These are phyloP conservation scores for Taxidea taxus DNA, from an alignment of 2,113 vertebrate species.

Conservation along the genomic window DNA sequence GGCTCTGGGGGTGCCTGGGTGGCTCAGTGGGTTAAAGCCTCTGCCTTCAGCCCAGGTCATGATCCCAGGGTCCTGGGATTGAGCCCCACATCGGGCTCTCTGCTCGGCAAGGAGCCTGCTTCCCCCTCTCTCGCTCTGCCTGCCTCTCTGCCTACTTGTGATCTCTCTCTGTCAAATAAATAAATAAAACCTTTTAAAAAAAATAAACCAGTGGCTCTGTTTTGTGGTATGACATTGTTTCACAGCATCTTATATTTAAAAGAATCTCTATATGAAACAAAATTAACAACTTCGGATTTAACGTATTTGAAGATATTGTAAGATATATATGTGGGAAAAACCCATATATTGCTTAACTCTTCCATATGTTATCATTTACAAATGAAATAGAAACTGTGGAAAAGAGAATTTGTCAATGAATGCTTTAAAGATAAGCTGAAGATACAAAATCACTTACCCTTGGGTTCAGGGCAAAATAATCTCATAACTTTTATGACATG, in stretches of 20 bases:
- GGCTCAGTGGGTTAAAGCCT: no score
- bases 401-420: slow-evolving; percentile 23
- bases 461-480: background rate
- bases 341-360: background rate
- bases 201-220: background rate
- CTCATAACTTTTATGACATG: background rate
- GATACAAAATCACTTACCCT: background rate
- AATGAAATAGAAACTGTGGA: background rate
- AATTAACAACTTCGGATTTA: slow-evolving; percentile 1
- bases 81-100: no score
- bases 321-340: background rate
- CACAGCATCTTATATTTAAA: background rate
- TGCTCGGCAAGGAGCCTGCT: no score
- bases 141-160: no score
- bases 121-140: no score
- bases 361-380: background rate
- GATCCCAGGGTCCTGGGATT: no score
- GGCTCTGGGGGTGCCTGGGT: no score
- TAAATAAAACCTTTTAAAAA: no score
- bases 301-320: background rate
- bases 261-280: background rate
- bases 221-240: background rate
- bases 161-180: no score
- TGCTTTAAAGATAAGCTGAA: background rate
- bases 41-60: no score